phyloP scores from a whole-genome alignment of 2,888 invertebrate genomes.

The Cistogaster globosa region DNA sequence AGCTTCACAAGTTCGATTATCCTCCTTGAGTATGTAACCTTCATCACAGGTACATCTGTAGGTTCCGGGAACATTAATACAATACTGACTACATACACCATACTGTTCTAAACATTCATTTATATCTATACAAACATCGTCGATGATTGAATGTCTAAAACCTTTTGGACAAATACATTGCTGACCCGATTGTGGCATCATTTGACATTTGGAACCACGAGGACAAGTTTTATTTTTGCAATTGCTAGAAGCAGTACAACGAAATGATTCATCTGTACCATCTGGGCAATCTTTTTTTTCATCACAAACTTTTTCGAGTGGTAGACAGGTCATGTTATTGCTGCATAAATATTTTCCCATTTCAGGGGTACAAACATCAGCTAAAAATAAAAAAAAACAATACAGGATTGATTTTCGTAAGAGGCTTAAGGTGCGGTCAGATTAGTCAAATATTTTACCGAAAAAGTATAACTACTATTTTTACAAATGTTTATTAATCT shows the following conservation, averaged over 20 bases:
- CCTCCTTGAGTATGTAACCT: constrained; percentile 84
- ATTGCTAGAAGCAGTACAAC: constrained; percentile 76
- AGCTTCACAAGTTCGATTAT: constrained; percentile 85
- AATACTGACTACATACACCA: constrained; percentile 88
- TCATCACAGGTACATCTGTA: constrained; percentile 87
- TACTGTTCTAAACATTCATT: constrained; percentile 86
- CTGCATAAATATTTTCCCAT: constrained; percentile 84
- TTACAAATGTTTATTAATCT: no score
- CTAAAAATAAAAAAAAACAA: constrained; percentile 6
- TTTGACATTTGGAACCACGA: constrained; percentile 83
- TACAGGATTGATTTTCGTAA: no score
- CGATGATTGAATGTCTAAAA: constrained; percentile 74
- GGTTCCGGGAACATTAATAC: constrained; percentile 85
- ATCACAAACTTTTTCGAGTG: constrained; percentile 84
- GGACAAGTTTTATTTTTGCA: constrained; percentile 78
- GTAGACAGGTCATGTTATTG: constrained; percentile 85
- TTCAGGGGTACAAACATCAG: constrained; percentile 83
- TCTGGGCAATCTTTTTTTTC: constrained; percentile 85
- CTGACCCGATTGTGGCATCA: constrained; percentile 83
- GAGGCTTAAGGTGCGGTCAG: no score
- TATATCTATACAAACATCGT: constrained; percentile 83
- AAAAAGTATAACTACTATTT: no score
- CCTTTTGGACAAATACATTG: constrained; percentile 85
- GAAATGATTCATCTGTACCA: constrained; percentile 85
- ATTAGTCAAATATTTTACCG: no score